Evolutionary conservation across 2,113 vertebrate species (phyloP).

Genomic region (Myotis yumanensis): DNA sequence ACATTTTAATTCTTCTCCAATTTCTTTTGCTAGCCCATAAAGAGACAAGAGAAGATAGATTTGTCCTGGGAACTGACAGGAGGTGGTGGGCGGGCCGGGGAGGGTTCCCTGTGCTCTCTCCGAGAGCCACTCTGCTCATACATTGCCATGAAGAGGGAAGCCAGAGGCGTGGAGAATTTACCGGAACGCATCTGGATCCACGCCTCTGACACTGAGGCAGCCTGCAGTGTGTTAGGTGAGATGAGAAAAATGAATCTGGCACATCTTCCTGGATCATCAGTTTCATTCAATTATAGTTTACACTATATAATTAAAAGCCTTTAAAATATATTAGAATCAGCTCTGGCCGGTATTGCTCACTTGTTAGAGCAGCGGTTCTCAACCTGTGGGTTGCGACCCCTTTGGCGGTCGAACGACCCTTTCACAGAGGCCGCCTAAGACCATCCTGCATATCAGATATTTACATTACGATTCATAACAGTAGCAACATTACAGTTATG

Average conservation of each 20-base stretch:
- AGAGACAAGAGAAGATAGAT: constrained; percentile 18
- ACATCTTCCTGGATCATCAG: neutral
- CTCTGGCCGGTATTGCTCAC: too few relatives aligned
- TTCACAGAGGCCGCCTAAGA: too few relatives aligned
- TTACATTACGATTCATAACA: too few relatives aligned
- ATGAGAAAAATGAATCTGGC: neutral
- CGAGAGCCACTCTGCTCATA: neutral
- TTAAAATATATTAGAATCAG: neutral
- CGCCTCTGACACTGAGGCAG: neutral
- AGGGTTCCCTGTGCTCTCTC: neutral
- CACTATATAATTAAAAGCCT: neutral
- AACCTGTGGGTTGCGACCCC: too few relatives aligned
- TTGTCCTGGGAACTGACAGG: constrained; percentile 22
- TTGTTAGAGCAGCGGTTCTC: too few relatives aligned
- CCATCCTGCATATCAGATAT: too few relatives aligned
- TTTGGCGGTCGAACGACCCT: too few relatives aligned
- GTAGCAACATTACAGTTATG: too few relatives aligned
- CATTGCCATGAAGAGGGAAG: neutral
- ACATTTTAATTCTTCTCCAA: constrained; percentile 39
- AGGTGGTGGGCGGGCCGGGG: neutral
- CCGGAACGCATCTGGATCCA: neutral
- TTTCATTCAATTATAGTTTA: neutral
- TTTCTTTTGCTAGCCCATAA: constrained; percentile 40
- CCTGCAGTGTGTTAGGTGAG: neutral
- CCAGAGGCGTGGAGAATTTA: neutral